phyloP scores from a whole-genome alignment of 2,888 invertebrate genomes.

The Homarus gammarus region DNA sequence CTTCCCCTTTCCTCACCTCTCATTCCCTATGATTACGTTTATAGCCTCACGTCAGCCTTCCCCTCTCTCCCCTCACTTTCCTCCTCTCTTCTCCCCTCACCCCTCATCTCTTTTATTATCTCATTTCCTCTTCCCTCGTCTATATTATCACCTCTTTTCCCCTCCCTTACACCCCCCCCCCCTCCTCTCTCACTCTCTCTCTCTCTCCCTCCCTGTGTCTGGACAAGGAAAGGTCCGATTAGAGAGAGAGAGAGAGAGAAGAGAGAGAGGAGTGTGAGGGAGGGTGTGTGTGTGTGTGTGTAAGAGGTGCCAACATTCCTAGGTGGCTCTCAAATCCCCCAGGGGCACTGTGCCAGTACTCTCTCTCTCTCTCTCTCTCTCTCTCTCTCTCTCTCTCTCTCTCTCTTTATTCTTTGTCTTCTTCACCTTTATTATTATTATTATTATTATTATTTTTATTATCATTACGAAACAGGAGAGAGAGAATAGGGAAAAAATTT shows the following conservation, averaged over 20 bases:
- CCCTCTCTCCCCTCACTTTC: background rate
- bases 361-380: constrained; percentile 16
- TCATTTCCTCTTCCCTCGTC: too few species aligned
- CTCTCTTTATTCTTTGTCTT: too few species aligned
- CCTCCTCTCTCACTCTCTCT: background rate
- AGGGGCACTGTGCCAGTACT: constrained; percentile 20
- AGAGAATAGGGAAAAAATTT: too few species aligned
- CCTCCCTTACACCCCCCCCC: background rate
- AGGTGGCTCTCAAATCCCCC: background rate
- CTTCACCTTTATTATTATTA: too few species aligned
- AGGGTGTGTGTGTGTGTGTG: too few species aligned
- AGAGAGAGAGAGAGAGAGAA: background rate
- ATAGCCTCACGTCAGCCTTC: background rate
- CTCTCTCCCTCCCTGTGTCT: too few species aligned
- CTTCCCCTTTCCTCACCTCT: background rate
- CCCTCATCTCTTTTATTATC: background rate
- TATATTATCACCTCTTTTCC: background rate
- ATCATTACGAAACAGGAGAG: too few species aligned
- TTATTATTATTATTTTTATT: too few species aligned
- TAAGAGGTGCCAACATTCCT: constrained; percentile 12
- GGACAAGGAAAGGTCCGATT: too few species aligned
- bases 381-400: constrained; percentile 9
- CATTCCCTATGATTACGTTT: background rate
- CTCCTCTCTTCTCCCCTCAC: background rate
- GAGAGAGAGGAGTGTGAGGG: background rate